These are phyloP conservation scores for Cylas formicarius DNA, from an alignment of 1,140 invertebrate species.

Conservation along the genomic window DNA sequence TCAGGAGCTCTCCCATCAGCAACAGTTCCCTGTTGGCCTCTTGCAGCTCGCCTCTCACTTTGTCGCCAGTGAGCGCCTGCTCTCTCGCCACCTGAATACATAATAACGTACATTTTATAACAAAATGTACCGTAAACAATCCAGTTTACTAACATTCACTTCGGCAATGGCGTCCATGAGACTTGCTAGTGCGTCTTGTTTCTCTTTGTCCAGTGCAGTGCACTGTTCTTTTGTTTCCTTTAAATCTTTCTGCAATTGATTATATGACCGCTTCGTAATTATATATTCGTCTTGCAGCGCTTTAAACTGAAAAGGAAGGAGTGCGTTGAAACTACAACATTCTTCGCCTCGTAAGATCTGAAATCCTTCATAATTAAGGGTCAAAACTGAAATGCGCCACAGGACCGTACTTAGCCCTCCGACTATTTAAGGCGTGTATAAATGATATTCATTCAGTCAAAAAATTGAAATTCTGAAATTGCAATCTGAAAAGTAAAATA, in stretches of 20 bases:
- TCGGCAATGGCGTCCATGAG: constrained; percentile 38
- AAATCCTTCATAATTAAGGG: too few species aligned
- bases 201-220: constrained; percentile 29
- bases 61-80: constrained; percentile 37
- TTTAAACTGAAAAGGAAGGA: constrained; percentile 39
- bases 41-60: constrained; percentile 38
- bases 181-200: constrained; percentile 34
- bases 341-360: too few species aligned
- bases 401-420: too few species aligned
- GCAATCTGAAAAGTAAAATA: too few species aligned
- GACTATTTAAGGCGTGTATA: too few species aligned
- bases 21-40: constrained; percentile 41
- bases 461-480: too few species aligned
- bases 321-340: too few species aligned
- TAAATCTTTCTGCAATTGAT: constrained; percentile 26
- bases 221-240: constrained; percentile 29
- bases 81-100: constrained; percentile 33
- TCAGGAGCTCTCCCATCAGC: constrained; percentile 44
- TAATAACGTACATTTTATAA: too few species aligned
- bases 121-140: constrained; percentile 10
- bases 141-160: constrained; percentile 37
- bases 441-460: too few species aligned
- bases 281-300: constrained; percentile 40
- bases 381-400: too few species aligned
- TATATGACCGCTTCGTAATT: constrained; percentile 23